Percentiles rank a stretch among this genome's conserved stretches.
Evolutionary conservation across 2,113 vertebrate genomes (phyloP).

Genomic region (Charadrius vociferus): DNA sequence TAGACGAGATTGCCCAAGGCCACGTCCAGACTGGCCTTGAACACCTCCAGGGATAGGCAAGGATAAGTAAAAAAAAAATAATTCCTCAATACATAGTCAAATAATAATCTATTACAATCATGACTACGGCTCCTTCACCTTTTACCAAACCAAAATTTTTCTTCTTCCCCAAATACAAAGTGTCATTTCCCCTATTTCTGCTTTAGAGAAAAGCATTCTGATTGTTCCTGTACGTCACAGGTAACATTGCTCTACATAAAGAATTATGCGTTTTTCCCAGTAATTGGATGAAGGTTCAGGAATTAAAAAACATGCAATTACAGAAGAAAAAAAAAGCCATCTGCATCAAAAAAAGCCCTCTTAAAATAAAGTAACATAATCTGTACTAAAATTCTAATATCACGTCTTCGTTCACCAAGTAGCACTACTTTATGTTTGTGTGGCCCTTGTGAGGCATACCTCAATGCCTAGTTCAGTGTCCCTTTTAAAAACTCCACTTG

Average conservation of each 20-base stretch:
- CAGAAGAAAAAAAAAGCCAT: neutral
- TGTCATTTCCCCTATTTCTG: neutral
- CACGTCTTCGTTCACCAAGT: neutral
- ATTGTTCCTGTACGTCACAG: neutral
- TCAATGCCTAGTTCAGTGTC: neutral
- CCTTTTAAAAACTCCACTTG: neutral
- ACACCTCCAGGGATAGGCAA: too few species aligned
- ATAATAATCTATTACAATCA: neutral
- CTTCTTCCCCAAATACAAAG: neutral
- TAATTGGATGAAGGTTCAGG: neutral
- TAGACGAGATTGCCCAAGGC: too few species aligned
- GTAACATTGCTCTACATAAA: neutral
- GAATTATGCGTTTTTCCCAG: neutral
- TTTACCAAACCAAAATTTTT: neutral
- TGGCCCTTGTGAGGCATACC: neutral
- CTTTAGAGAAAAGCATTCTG: neutral
- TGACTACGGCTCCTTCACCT: neutral
- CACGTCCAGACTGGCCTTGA: too few species aligned
- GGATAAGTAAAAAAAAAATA: neutral
- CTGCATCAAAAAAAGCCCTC: neutral
- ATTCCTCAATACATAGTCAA: neutral
- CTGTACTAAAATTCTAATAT: neutral
- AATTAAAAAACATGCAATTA: neutral
- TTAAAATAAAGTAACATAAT: neutral
- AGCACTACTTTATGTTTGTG: neutral